Evolutionary conservation across 2,888 invertebrate genomes (phyloP), one percentile per base, ranked within the genome.

Genomic region (Euclidia mi): DNA sequence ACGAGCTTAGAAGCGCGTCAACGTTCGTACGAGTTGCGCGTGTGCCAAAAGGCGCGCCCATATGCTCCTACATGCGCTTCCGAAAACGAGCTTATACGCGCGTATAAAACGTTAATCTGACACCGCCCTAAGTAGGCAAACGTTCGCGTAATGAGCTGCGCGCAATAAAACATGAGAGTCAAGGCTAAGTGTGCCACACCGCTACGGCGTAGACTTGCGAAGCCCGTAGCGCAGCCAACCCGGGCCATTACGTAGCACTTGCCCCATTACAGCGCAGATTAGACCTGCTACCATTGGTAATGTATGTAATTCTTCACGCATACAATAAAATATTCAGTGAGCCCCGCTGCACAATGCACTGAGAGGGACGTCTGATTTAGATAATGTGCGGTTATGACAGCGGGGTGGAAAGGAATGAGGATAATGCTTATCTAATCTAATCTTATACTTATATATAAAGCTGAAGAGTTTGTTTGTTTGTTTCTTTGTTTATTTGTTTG

Each of bases 111-210:
- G n/a, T n/a, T n/a, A n/a, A n/a, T n/a, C n/a, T n/a, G n/a, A n/a
- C n/a, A n/a, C n/a, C n/a, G n/a, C n/a, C n/a, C n/a, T n/a, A n/a
- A 56, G 51, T 40, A 43, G 55, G 50, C 31, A 29, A 49, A 44
- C 40, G 40, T 35, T 14, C 15, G 15, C 20, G 37, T 41, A 31
- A 56, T 50, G 37, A 29, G 4, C 29, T 11, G 25, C 12, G 14
- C 10, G 15, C 47, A n/a, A 41, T 52, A 56, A 40, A 31, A 37
- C 35, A 28, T 11, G 41, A 37, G 15, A 11, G 14, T 15, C 17
- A 40, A 35, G 18, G 48, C 45, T 38, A 15, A 47, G 45, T 44
- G 48, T 15, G 34, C 51, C 18, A 40, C 38, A 14, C 17, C 12
- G 43, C 20, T 37, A 20, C 32, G 52, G 18, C 9, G 44, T 38